phyloP scores from a whole-genome alignment of 2,888 invertebrate species.

The Acleris cristana region DNA sequence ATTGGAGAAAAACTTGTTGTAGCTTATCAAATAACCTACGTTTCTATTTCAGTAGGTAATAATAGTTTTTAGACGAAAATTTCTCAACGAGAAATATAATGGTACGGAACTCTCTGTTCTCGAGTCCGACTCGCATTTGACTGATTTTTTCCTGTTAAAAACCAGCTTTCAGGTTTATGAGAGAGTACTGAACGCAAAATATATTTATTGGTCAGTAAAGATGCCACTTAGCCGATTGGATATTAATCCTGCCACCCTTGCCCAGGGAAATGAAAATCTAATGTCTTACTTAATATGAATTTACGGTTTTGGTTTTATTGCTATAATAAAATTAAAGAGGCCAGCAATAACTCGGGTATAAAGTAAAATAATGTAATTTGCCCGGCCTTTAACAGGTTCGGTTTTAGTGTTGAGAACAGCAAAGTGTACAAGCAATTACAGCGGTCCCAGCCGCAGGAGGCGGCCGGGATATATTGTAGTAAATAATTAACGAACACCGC shows the following conservation, averaged over 20 bases:
- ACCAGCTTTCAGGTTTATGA: conserved; percentile 20
- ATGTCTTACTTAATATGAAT: conserved; percentile 36
- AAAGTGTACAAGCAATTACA: conserved; percentile 65
- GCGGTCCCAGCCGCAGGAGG: conserved; percentile 53
- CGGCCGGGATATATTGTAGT: conserved; percentile 60
- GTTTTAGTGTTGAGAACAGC: conserved; percentile 47
- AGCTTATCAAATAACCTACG: no score
- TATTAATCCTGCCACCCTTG: conserved; percentile 36
- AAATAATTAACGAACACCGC: conserved; percentile 69
- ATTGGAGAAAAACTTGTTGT: no score
- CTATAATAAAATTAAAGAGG: conserved; percentile 36
- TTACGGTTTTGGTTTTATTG: conserved; percentile 36
- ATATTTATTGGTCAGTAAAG: conserved; percentile 36
- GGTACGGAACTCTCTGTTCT: no score
- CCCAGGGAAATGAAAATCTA: conserved; percentile 36
- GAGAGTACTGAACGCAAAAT: conserved; percentile 28
- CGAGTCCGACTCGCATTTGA: no score
- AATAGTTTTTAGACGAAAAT: no score
- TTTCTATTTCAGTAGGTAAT: no score
- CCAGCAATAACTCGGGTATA: conserved; percentile 28
- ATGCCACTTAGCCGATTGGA: conserved; percentile 36
- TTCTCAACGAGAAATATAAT: no score
- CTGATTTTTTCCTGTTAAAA: conserved; percentile 4
- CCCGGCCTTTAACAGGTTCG: conserved; percentile 26
- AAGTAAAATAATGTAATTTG: conserved; percentile 35